A percentile compares a stretch with the other conserved stretches of the same genome.
Evolutionary conservation across 1,140 invertebrate species (phyloP).

Genomic region (Diorhabda carinulata): DNA sequence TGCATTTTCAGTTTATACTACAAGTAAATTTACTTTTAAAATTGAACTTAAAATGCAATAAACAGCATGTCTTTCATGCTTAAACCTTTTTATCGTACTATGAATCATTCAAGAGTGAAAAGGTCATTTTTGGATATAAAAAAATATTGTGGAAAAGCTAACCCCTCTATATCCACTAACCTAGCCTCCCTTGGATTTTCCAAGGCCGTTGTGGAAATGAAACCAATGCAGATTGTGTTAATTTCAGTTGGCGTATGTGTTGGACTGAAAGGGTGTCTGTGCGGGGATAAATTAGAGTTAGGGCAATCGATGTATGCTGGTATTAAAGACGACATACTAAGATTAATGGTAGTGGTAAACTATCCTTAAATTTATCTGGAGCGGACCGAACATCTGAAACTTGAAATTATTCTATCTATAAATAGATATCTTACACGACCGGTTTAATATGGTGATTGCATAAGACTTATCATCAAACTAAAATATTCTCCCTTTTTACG

Average conservation of each 20-base stretch:
- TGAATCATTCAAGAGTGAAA: no score
- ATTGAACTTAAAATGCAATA: no score
- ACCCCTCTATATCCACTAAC: background rate
- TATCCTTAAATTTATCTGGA: slow-evolving; percentile 31
- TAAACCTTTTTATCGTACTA: no score
- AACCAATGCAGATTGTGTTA: slow-evolving; percentile 17
- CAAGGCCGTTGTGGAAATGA: background rate
- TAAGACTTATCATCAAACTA: no score
- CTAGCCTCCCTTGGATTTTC: background rate
- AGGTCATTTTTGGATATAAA: no score
- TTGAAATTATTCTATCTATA: slow-evolving; percentile 14
- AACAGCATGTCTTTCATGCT: no score
- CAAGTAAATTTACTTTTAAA: no score
- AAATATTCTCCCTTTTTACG: no score
- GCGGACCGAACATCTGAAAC: slow-evolving; percentile 30
- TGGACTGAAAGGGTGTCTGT: background rate
- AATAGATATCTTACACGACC: no score
- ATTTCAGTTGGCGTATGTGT: slow-evolving; percentile 7
- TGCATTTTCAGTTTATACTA: no score
- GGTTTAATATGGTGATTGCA: no score
- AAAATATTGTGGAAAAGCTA: no score
- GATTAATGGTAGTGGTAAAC: slow-evolving; percentile 28
- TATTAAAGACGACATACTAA: slow-evolving; percentile 32
- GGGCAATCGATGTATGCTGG: slow-evolving; percentile 30
- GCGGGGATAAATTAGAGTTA: slow-evolving; percentile 4